Conservation (phyloP, 2,113 vertebrate genomes). For the Castor canadensis region DNA sequence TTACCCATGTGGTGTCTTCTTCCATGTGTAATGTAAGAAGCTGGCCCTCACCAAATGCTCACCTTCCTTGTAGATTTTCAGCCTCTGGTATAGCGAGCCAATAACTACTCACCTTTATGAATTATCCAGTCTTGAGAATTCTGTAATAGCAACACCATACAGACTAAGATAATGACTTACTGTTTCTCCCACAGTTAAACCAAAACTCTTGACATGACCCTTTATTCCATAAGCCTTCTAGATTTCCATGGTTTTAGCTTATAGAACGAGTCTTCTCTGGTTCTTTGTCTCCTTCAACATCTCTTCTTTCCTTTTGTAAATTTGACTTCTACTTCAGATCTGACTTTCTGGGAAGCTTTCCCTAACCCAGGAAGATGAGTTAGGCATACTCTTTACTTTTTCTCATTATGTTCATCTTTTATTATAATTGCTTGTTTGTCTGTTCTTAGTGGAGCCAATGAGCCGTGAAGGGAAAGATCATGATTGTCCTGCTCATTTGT, state of each 20-base stretch:
- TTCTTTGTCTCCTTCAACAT: background rate
- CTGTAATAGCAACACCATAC: background rate
- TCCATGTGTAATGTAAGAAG: background rate
- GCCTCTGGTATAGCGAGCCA: background rate
- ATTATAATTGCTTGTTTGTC: background rate
- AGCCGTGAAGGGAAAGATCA: background rate
- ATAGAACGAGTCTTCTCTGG: background rate
- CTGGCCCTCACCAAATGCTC: background rate
- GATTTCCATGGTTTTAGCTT: background rate
- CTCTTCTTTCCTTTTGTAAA: background rate
- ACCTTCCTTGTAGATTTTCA: background rate
- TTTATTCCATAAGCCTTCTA: background rate
- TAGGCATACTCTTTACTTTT: background rate
- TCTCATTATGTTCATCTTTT: background rate
- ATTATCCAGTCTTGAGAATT: background rate
- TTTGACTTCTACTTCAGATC: background rate
- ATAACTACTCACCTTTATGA: background rate
- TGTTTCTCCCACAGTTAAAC: background rate
- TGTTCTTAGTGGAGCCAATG: background rate
- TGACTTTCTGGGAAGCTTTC: background rate
- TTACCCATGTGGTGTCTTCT: background rate
- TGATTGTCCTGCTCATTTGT: background rate
- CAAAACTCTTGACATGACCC: background rate
- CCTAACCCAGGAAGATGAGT: background rate
- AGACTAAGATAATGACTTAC: background rate